phyloP scores from a whole-genome alignment of 2,797 vertebrate species.

The Acropternis orthonyx region DNA sequence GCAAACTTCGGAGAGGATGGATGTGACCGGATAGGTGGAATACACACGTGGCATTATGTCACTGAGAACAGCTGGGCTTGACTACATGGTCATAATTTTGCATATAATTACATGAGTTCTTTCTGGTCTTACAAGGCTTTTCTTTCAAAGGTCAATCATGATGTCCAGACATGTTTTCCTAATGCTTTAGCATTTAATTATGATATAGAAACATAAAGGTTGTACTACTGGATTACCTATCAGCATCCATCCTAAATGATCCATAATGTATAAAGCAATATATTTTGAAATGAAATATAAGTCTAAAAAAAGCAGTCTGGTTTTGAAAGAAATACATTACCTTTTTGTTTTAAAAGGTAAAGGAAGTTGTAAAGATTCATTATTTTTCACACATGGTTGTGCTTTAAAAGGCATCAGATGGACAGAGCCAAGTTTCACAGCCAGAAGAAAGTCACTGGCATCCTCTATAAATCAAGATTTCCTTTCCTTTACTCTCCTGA shows the following conservation, averaged over 20 bases:
- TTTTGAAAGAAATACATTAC: constrained; percentile 10
- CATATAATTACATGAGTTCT: not conserved
- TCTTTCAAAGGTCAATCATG: not conserved
- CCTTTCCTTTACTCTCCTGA: constrained; percentile 7
- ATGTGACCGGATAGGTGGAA: not conserved
- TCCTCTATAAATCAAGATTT: constrained; percentile 51
- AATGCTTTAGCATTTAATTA: not conserved
- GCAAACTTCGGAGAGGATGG: rapidly evolving
- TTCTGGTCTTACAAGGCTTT: not conserved
- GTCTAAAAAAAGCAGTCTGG: not conserved
- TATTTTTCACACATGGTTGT: constrained; percentile 58
- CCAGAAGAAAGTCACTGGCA: not conserved
- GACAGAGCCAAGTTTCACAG: constrained; percentile 53
- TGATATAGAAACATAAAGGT: not conserved
- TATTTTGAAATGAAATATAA: constrained; percentile 26
- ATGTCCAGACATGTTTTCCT: not conserved
- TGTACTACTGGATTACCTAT: not conserved
- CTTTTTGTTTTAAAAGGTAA: constrained; percentile 11
- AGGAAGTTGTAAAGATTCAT: constrained; percentile 43
- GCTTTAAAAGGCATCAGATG: constrained; percentile 56
- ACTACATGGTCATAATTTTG: not conserved
- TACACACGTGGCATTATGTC: not conserved
- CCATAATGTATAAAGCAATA: not conserved
- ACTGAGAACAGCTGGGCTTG: not conserved
- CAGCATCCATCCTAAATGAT: not conserved